phyloP scores from a whole-genome alignment of 2,113 vertebrate species.

The Alouatta palliata region DNA sequence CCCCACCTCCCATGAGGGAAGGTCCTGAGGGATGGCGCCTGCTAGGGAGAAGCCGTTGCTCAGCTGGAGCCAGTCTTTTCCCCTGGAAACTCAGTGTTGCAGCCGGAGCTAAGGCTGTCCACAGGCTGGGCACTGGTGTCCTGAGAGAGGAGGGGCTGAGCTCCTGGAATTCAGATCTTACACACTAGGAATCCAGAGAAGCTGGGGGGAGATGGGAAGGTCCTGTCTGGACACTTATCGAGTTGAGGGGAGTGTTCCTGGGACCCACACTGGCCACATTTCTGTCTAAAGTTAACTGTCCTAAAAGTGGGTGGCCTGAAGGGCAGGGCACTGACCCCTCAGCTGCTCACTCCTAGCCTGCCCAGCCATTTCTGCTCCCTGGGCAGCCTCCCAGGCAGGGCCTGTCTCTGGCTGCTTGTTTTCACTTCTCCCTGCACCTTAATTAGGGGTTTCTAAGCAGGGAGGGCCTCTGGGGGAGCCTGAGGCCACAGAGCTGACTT shows the following conservation, averaged over 20 bases:
- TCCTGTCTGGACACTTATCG: background rate
- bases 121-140: background rate
- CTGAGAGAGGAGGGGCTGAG: background rate
- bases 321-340: background rate
- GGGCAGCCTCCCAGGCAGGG: constrained; percentile 49
- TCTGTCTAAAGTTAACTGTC: background rate
- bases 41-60: background rate
- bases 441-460: constrained; percentile 79
- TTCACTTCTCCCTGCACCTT: constrained; percentile 65
- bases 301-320: background rate
- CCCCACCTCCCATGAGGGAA: background rate
- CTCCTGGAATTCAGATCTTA: background rate
- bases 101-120: background rate
- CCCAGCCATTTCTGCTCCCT: background rate
- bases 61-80: background rate
- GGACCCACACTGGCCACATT: background rate
- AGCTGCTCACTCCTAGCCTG: constrained; percentile 20
- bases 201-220: background rate
- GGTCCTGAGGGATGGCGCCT: background rate
- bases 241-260: background rate
- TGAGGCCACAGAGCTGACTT: constrained; percentile 71
- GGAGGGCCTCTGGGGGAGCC: constrained; percentile 72
- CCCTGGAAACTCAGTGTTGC: background rate
- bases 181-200: background rate
- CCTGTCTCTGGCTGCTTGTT: constrained; percentile 59